These are phyloP conservation scores for Tragelaphus scriptus DNA, from an alignment of 2,113 vertebrate genomes.

Conservation along the genomic window DNA sequence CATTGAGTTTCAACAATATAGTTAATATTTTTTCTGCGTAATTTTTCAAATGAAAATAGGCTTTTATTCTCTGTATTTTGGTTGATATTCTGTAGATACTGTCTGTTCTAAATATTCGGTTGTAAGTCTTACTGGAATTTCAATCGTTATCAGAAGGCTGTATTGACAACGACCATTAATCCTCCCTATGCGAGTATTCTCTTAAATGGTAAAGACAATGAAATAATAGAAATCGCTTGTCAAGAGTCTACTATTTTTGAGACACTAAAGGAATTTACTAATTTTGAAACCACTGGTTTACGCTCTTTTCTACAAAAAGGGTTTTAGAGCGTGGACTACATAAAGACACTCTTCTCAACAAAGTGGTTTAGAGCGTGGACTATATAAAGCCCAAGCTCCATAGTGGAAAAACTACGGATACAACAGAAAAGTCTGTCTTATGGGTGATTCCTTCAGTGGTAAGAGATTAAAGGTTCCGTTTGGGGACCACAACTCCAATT, in stretches of 20 bases:
- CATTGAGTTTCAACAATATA: neutral
- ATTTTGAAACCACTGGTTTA: neutral
- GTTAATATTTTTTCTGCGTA: neutral
- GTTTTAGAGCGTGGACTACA: neutral
- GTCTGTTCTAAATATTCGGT: neutral
- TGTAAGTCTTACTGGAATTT: neutral
- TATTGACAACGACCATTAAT: neutral
- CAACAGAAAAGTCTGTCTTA: neutral
- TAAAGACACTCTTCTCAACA: neutral
- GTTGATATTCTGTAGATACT: neutral
- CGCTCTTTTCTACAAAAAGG: neutral
- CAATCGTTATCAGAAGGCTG: neutral
- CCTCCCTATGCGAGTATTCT: neutral
- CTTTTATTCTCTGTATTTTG: neutral
- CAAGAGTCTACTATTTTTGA: neutral
- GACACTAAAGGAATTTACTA: neutral
- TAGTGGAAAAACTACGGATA: neutral
- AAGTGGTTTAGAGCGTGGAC: neutral
- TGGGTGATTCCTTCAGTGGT: rapidly evolving
- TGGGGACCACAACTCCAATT: neutral
- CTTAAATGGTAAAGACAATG: neutral
- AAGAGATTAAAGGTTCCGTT: neutral
- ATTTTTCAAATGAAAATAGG: neutral
- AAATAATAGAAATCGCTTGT: neutral
- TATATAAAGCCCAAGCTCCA: neutral